Evolutionary conservation across 2,113 vertebrate species (phyloP).

Genomic region (Benitochromis conjunctus): DNA sequence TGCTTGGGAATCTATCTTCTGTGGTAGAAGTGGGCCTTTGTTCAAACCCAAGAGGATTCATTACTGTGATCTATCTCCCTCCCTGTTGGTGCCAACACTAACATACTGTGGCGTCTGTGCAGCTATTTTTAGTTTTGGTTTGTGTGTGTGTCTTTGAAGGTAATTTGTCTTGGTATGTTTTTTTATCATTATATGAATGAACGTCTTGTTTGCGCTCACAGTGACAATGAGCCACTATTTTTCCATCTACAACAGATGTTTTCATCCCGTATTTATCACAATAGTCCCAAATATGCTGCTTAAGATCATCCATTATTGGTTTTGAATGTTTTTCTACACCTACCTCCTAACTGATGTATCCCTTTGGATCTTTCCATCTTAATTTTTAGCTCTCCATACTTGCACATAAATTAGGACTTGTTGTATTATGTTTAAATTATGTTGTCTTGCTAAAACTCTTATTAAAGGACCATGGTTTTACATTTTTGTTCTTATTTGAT

Average conservation of each 20-base stretch:
- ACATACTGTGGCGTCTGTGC: conserved; percentile 34
- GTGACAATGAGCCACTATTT: neutral
- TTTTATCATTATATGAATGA: neutral
- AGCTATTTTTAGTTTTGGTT: conserved; percentile 43
- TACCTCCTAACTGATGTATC: neutral
- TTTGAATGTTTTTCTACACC: neutral
- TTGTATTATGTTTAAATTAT: neutral
- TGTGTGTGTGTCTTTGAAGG: neutral
- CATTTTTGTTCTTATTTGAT: neutral
- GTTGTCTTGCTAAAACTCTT: neutral
- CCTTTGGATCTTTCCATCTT: neutral
- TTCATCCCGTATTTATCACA: neutral
- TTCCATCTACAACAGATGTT: neutral
- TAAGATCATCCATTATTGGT: neutral
- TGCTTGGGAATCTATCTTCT: conserved; percentile 22
- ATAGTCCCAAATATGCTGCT: neutral
- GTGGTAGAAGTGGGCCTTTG: conserved; percentile 53
- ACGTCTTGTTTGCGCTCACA: neutral
- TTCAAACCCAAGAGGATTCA: conserved; percentile 68
- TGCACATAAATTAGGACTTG: neutral
- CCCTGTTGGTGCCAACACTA: conserved; percentile 29
- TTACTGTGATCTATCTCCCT: conserved; percentile 63
- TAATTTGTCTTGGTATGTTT: conserved; percentile 30
- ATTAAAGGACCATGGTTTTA: neutral
- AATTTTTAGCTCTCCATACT: neutral